Conservation (phyloP, 2,888 invertebrate species). For the Melanostoma mellinum region DNA sequence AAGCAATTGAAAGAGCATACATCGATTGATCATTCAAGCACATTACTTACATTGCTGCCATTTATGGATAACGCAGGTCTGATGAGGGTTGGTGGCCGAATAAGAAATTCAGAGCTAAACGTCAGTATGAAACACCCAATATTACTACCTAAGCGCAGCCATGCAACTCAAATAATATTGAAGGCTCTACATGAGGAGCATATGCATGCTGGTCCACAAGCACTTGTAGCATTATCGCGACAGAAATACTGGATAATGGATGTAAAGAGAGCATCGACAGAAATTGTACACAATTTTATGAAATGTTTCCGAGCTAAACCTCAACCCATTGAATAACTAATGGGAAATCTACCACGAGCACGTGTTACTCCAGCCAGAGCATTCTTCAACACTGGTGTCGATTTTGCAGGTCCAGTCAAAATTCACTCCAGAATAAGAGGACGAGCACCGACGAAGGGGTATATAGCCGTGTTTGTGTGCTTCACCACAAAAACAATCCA, state of each 20-base stretch:
- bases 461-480: constrained; percentile 39
- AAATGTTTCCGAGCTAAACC: constrained; percentile 7
- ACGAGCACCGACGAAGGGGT: constrained; percentile 27
- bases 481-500: constrained; percentile 40
- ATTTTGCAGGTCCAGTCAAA: constrained; percentile 58
- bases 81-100: not conserved
- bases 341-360: constrained; percentile 18
- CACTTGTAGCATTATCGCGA: not conserved
- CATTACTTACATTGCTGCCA: not conserved
- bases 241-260: constrained; percentile 3
- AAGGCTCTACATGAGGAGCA: not conserved
- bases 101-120: not conserved
- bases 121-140: not conserved
- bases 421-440: constrained; percentile 35
- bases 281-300: constrained; percentile 14
- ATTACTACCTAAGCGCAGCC: not conserved
- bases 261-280: not conserved
- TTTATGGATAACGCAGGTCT: not conserved
- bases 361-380: constrained; percentile 12
- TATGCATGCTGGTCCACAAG: constrained; percentile 10
- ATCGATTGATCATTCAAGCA: not conserved
- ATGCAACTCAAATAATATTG: not conserved
- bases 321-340: constrained; percentile 3
- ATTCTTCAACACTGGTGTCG: constrained; percentile 24
- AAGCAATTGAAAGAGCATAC: not conserved